Percentiles rank a stretch among this genome's conserved stretches.
Conservation (phyloP, 2,113 vertebrate species). For the Pedetes capensis region DNA sequence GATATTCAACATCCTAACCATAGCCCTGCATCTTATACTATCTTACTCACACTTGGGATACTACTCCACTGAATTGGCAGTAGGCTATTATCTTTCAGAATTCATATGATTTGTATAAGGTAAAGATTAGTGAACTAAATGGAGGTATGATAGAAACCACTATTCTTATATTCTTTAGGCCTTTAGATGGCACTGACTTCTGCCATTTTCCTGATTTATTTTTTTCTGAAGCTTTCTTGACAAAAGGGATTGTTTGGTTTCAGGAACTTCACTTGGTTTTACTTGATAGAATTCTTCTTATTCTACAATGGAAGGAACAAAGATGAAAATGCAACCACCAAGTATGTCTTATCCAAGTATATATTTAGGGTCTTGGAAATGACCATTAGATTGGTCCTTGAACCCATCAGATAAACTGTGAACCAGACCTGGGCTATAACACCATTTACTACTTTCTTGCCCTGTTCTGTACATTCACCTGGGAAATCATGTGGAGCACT, state of each 20-base stretch:
- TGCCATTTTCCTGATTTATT: not conserved
- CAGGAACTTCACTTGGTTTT: not conserved
- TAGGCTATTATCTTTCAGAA: not conserved
- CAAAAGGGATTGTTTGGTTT: not conserved
- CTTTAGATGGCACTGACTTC: not conserved
- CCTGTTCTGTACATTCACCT: not conserved
- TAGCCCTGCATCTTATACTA: not conserved
- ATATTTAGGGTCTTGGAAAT: not conserved
- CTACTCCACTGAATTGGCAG: not conserved
- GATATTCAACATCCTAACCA: not conserved
- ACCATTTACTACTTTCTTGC: not conserved
- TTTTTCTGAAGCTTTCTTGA: not conserved
- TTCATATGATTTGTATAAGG: not conserved
- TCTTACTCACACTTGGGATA: not conserved
- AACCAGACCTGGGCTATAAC: not conserved
- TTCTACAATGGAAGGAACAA: not conserved
- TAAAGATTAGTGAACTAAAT: not conserved
- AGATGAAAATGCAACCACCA: not conserved
- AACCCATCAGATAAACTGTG: not conserved
- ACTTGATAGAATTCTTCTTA: not conserved
- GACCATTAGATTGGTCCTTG: not conserved
- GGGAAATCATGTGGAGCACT: not conserved
- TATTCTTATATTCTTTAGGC: not conserved
- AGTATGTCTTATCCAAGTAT: not conserved
- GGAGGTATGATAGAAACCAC: not conserved